Base-by-base conservation (phyloP, 2,888 invertebrate species). In the Volucella inanis region DNA sequence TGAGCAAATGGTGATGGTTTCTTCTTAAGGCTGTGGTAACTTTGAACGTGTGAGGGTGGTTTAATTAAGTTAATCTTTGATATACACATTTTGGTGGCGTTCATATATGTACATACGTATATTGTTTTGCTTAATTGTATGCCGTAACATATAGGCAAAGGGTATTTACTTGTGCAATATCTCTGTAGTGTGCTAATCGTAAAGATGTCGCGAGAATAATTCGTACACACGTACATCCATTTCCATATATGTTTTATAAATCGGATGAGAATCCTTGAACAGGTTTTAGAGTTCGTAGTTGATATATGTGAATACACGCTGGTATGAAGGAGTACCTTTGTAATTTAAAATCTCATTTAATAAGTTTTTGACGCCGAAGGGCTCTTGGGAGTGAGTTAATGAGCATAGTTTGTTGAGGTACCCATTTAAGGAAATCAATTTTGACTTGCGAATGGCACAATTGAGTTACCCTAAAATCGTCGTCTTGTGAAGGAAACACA, bases 21-120 rank as follows among this genome's bases (percentile, higher is more conserved):
- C 12, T 50, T 14, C 18, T 12, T 22, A 3, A 12, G 8, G 45
- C 31, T 43, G 38, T 45, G 31, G 38, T 43, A 38, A 43, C 31
- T 31, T 6, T 0, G 6, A 31, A 31, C n/a, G 43, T 41, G 79
- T 15, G 14, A 47, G 11, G 50, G 50, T 39, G 62, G 49, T 62
- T 80, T 80, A 84, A 84, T 84, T 80, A 84, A 84, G 75, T 80
- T 61, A 80, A 75, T 84, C 80, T 70, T 55, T 75, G 70, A 61
- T 54, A 75, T 55, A 61, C 57, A 54, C 61, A 41, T 65, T 64
- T 70, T 54, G 61, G 65, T 45, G 57, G 59, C 52, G 59, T 83
- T 55, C 54, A 65, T 64, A 61, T 82, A 1, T 31, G 31, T 31
- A 6, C 31, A 31, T 6, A 6, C 31, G 1, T 31, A 31, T 55